Evolutionary conservation across 2,888 invertebrate genomes (phyloP).

Genomic region (Cephalotes varians): DNA sequence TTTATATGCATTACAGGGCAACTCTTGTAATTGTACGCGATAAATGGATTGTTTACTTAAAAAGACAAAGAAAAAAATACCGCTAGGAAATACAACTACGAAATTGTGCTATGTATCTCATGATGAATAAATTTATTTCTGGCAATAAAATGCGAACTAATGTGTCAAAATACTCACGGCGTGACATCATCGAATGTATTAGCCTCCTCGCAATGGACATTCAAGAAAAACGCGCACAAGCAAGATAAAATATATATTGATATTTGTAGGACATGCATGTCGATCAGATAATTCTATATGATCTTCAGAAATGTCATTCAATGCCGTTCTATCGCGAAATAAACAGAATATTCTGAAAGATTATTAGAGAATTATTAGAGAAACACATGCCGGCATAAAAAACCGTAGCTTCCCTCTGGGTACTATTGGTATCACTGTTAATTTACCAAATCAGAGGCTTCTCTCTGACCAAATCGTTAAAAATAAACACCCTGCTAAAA

Average conservation of each 20-base stretch:
- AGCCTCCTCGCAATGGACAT: constrained; percentile 6
- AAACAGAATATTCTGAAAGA: neutral
- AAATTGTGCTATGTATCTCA: neutral
- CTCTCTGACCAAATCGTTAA: neutral
- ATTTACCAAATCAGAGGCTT: too few species aligned
- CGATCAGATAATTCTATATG: neutral
- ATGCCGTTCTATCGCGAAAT: neutral
- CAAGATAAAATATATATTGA: neutral
- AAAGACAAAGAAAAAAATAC: neutral
- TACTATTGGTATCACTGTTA: too few species aligned
- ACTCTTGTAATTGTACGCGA: neutral
- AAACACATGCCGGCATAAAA: neutral
- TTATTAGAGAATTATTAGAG: neutral
- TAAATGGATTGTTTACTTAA: neutral
- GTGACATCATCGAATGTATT: neutral
- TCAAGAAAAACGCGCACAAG: neutral
- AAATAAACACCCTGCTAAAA: neutral
- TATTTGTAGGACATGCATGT: neutral
- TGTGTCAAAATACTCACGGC: constrained; percentile 1
- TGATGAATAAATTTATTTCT: neutral
- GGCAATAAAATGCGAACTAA: neutral
- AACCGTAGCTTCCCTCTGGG: neutral
- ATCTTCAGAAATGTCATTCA: neutral
- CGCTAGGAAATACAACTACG: too few species aligned
- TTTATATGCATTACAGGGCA: too few species aligned